Evolutionary conservation across 2,888 invertebrate genomes (phyloP), one percentile per base, ranked within the genome.

Genomic region (Acrocyrtus sp.): DNA sequence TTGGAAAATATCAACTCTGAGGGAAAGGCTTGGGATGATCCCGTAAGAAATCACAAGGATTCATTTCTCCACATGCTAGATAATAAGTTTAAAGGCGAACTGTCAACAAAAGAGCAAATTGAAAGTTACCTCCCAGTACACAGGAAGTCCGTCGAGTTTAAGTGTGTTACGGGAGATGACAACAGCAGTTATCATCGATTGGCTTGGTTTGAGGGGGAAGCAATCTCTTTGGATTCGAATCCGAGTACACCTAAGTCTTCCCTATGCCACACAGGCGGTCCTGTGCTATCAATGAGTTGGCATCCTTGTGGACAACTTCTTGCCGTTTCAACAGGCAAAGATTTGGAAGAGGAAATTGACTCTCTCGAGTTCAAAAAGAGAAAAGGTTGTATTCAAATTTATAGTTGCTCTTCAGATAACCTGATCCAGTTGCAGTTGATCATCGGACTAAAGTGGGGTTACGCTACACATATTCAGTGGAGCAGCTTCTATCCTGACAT

Each of bases 261-360:
- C 0, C 26, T 68, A 19, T 61, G 54, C 26, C 60, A 68, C 45
- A 53, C 66, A 45, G 80, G 80, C 1, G 80, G 80, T 8, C 76
- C 79, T 8, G 56, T 80, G 6, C 72, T 72, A 12, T 57, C 72
- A 21, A 48, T 78, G 50, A 47, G 67, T 26, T 80, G 79, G 79
- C 79, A 78, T 75, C 79, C 79, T 4, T 73, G 69, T 62, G 78
- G 77, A 17, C 77, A 77, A 43, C 72, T 72, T 26, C 47, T 80
- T 3, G 80, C 80, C 15, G 63, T 78, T 8, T 54, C 79, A 27
- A 75, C 75, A 1, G 66, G 74, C 4, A 57, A 41, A 17, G 61
- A 76, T n/a, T 27, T 15, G 19, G 26, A 50, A 22, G 76, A 75
- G 15, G 60, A 68, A n/a, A 70, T 76, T 4, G 58, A 76, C 39